phyloP scores from a whole-genome alignment of 2,888 invertebrate genomes.

The Gymnoscelis rufifasciata region DNA sequence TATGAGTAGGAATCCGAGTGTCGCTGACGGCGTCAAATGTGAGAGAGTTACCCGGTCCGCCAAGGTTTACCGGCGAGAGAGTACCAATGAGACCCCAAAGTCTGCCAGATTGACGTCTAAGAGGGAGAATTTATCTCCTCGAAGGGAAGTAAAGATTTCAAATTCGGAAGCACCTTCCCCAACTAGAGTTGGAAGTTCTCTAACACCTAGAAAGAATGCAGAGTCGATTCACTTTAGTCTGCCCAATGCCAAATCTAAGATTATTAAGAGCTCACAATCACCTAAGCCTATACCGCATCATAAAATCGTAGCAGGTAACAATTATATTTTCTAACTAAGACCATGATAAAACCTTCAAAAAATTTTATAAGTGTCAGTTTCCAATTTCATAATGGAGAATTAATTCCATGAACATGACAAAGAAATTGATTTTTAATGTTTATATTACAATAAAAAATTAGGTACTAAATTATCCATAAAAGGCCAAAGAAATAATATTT shows the following conservation, averaged over 20 bases:
- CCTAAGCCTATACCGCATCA: slow-evolving; percentile 52
- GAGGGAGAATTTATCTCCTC: slow-evolving; percentile 34
- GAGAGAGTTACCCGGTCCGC: slow-evolving; percentile 40
- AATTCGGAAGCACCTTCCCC: slow-evolving; percentile 44
- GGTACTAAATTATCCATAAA: too few species aligned
- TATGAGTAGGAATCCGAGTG: slow-evolving; percentile 62
- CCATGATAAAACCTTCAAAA: too few species aligned
- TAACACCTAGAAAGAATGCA: slow-evolving; percentile 46
- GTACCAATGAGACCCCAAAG: slow-evolving; percentile 39
- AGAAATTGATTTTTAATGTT: too few species aligned
- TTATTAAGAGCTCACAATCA: slow-evolving; percentile 40
- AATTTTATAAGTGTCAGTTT: too few species aligned
- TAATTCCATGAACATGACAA: too few species aligned
- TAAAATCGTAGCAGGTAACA: slow-evolving; percentile 65
- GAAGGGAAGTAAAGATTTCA: slow-evolving; percentile 39
- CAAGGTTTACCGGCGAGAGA: slow-evolving; percentile 33
- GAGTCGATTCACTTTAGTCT: slow-evolving; percentile 52
- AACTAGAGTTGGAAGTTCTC: slow-evolving; percentile 35
- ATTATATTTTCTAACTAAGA: not conserved
- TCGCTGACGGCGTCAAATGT: slow-evolving; percentile 47
- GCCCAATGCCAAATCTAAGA: slow-evolving; percentile 46
- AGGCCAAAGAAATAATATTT: too few species aligned
- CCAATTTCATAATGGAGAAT: too few species aligned
- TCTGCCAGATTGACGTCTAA: slow-evolving; percentile 36
- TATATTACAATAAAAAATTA: too few species aligned